A percentile compares a stretch with the other conserved stretches of the same genome.
Conservation (phyloP, 2,888 invertebrate genomes). For the Electrophaes corylata region DNA sequence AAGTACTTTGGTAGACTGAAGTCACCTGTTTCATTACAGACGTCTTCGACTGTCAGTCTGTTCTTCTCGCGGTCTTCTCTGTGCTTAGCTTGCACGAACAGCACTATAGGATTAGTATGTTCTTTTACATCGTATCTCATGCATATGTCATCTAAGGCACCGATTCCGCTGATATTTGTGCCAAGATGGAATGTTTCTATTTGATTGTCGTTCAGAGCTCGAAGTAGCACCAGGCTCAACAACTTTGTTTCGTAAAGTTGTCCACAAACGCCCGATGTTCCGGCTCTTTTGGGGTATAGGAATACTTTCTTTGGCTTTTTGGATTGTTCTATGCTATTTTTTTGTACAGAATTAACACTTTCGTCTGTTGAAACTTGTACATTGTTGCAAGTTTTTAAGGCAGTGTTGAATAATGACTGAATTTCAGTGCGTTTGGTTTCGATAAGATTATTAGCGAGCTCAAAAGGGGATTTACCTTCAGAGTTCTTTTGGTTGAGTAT, state of each 20-base stretch:
- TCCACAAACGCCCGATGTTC: constrained; percentile 37
- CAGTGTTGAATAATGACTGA: constrained; percentile 9
- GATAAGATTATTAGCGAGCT: constrained; percentile 33
- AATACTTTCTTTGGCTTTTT: constrained; percentile 15
- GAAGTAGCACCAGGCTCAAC: constrained; percentile 45
- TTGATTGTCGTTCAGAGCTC: constrained; percentile 44
- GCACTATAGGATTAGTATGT: constrained; percentile 36
- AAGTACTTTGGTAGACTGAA: constrained; percentile 49
- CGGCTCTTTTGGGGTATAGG: constrained; percentile 31
- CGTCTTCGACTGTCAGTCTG: constrained; percentile 44
- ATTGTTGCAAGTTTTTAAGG: background rate
- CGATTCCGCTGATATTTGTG: constrained; percentile 50
- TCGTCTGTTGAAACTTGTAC: constrained; percentile 1
- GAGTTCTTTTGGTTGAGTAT: constrained; percentile 31
- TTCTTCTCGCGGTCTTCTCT: constrained; percentile 46
- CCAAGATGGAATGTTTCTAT: constrained; percentile 48
- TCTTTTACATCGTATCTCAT: constrained; percentile 43
- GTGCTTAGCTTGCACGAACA: constrained; percentile 54
- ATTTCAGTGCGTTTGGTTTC: constrained; percentile 18
- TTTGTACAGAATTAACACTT: background rate
- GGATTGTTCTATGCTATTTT: constrained; percentile 6
- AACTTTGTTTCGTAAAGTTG: constrained; percentile 47
- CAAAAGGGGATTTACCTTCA: constrained; percentile 39
- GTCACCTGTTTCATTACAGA: constrained; percentile 41
- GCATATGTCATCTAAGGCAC: constrained; percentile 53